Evolutionary conservation across 2,888 invertebrate species (phyloP).

Genomic region (Cephus pulcher): DNA sequence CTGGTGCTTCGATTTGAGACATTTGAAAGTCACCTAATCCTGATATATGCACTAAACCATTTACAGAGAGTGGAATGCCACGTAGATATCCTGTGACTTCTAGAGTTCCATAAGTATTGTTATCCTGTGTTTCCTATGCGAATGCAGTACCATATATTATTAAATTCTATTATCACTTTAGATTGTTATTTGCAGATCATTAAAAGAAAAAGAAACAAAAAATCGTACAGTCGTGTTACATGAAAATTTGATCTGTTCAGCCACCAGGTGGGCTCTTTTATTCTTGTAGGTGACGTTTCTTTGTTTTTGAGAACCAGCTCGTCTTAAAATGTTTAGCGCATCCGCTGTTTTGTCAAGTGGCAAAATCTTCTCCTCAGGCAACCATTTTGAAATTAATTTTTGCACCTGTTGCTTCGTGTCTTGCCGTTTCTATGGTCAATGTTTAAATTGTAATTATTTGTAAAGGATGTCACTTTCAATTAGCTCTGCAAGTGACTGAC

Average conservation of each 20-base stretch:
- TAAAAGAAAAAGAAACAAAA: neutral
- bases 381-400: slow-evolving; percentile 74
- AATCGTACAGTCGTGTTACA: slow-evolving; percentile 64
- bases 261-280: slow-evolving; percentile 85
- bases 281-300: slow-evolving; percentile 80
- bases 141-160: slow-evolving; percentile 8
- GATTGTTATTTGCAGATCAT: neutral
- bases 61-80: slow-evolving; percentile 86
- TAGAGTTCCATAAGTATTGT: slow-evolving; percentile 73
- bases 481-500: slow-evolving; percentile 36
- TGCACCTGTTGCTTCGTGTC: slow-evolving; percentile 77
- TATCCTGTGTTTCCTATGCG: slow-evolving; percentile 28
- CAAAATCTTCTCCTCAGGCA: slow-evolving; percentile 86
- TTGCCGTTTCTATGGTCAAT: slow-evolving; percentile 70
- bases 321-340: slow-evolving; percentile 79
- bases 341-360: slow-evolving; percentile 81
- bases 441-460: slow-evolving; percentile 11
- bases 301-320: slow-evolving; percentile 87
- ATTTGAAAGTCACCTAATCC: slow-evolving; percentile 96
- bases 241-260: slow-evolving; percentile 81
- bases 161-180: slow-evolving; percentile 39
- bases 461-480: slow-evolving; percentile 8
- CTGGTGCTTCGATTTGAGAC: slow-evolving; percentile 78
- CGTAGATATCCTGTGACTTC: slow-evolving; percentile 90
- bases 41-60: slow-evolving; percentile 89